These are phyloP conservation scores for Nycticorax nycticorax DNA, from an alignment of 2,113 vertebrate species.

Conservation along the genomic window DNA sequence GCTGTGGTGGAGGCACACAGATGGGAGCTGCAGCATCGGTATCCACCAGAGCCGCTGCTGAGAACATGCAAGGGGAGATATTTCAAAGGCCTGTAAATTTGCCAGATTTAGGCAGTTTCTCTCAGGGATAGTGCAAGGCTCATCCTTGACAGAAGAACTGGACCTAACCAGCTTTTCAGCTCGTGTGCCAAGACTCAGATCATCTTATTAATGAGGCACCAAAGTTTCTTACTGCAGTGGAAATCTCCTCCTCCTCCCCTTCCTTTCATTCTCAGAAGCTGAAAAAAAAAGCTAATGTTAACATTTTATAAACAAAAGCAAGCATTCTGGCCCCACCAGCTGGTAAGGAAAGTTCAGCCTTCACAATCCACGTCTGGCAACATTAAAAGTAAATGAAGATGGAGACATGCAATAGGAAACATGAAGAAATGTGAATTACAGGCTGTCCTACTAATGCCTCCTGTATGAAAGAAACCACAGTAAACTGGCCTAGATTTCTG, in stretches of 20 bases:
- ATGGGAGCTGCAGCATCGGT: rapidly evolving
- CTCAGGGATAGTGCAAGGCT: neutral
- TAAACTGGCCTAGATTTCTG: neutral
- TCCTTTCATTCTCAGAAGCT: neutral
- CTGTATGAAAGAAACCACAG: neutral
- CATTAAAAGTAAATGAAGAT: neutral
- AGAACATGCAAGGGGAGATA: neutral
- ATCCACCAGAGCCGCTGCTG: neutral
- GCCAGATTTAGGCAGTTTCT: neutral
- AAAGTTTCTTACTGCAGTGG: neutral
- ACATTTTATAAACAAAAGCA: neutral
- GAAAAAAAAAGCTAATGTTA: neutral
- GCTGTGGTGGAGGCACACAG: neutral
- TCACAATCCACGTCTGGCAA: neutral
- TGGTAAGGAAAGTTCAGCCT: neutral
- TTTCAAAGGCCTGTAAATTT: neutral
- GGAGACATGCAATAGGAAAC: neutral
- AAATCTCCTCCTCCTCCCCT: neutral
- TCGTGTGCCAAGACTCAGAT: neutral
- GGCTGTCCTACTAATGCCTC: neutral
- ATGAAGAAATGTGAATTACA: neutral
- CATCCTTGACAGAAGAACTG: neutral
- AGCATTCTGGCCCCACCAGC: neutral
- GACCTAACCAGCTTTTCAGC: neutral
- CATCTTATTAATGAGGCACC: neutral